Base-by-base conservation (phyloP, 2,797 vertebrate species). In the Epinephelus awoara region DNA sequence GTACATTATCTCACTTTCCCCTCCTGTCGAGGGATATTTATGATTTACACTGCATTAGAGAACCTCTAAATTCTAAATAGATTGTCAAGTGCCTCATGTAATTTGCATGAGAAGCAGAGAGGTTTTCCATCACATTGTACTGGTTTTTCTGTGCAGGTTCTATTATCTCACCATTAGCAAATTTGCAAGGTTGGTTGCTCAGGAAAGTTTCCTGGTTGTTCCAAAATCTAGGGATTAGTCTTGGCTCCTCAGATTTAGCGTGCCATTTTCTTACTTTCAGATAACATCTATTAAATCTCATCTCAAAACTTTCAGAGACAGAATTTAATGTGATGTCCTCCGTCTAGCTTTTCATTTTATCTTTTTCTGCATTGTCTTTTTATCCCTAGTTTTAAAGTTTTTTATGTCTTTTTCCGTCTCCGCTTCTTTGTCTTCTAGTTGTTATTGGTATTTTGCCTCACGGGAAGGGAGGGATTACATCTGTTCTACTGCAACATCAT, bases 401-500 rank as follows among this genome's bases (percentile, higher is more conserved):
- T 21, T 47, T 40, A 23, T 21, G 6, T 70, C 1, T 46, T 27
- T 12, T 18, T 21, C 15, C 15, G 12, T 25, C 13, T 47, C 5
- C 4, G 18, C 5, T 59, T 40, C 13, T 44, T 23, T 7, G 54
- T 7, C 29, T 50, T 19, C 3, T 38, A 2, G 2, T 54, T 50
- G 12, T 69, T 52, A 14, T 44, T 72, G 40, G 1, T 50, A 23
- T 81, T 72, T 56, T 50, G 6, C 57, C 23, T 61, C 2, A 46
- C 46, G 4, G 42, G 42, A 38, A 5, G 29, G 72, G 27, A 8
- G 8, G 62, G 79, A 34, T 64, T n/a, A 13, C 65, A 58, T 74
- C 23, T 73, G 3, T 67, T 76, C 40, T 46, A 49, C 19, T 56
- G 29, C 49, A 67, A 65, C 68, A 56, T 77, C 12, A 21, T 55